phyloP scores from a whole-genome alignment of 2,888 invertebrate species.

The Habrosyne pyritoides region DNA sequence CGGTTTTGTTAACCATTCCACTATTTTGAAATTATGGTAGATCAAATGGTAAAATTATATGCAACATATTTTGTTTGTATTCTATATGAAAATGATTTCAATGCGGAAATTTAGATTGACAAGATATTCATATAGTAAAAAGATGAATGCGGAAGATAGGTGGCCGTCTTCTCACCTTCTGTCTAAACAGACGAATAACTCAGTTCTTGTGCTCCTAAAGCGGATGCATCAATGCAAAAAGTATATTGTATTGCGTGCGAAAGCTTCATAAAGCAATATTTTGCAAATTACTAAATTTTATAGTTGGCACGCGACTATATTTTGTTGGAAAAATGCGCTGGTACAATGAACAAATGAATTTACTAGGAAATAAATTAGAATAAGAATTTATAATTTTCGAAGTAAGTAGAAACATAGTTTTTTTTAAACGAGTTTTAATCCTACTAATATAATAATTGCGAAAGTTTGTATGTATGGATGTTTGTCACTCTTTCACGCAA shows the following conservation, averaged over 20 bases:
- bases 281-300: conserved; percentile 4
- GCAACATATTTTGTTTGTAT: neutral
- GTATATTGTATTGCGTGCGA: conserved; percentile 2
- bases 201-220: neutral
- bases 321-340: neutral
- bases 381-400: neutral
- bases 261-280: neutral
- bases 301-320: conserved; percentile 6
- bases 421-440: too few relatives aligned
- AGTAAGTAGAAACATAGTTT: conserved; percentile 6
- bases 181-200: neutral
- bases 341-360: neutral
- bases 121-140: neutral
- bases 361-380: neutral
- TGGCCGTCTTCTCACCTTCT: neutral
- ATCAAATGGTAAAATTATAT: neutral
- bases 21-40: too few relatives aligned
- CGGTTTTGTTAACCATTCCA: too few relatives aligned
- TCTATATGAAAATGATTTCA: neutral
- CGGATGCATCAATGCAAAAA: conserved; percentile 6
- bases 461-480: too few relatives aligned
- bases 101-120: neutral
- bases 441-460: too few relatives aligned
- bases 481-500: too few relatives aligned
- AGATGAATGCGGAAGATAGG: neutral